These are phyloP conservation scores for Lophura nycthemera DNA, from an alignment of 2,113 vertebrate species.

Conservation along the genomic window DNA sequence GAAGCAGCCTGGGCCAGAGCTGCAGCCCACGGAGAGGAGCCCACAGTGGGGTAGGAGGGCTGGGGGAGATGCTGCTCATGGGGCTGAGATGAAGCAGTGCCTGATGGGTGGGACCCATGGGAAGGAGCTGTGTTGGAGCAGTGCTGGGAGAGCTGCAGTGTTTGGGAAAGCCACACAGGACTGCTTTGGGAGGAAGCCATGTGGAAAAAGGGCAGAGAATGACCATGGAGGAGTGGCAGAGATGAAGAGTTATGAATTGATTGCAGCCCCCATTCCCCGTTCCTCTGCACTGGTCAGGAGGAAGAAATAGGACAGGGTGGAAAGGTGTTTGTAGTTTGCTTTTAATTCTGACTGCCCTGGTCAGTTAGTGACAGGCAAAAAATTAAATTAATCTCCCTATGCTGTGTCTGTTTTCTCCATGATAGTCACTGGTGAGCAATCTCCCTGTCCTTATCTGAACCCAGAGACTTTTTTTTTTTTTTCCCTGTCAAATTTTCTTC, in stretches of 20 bases:
- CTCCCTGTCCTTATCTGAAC: not conserved
- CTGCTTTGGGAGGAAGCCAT: not conserved
- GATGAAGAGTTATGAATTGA: not conserved
- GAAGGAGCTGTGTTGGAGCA: too few species aligned
- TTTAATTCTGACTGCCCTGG: not conserved
- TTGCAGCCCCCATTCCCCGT: not conserved
- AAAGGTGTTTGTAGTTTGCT: not conserved
- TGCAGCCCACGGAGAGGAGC: too few species aligned
- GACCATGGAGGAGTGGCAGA: not conserved
- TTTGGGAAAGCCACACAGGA: too few species aligned
- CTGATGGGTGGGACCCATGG: too few species aligned
- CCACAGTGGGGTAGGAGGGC: too few species aligned
- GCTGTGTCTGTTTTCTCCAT: not conserved
- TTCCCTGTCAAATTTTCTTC: not conserved
- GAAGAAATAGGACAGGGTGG: not conserved
- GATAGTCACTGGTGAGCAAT: not conserved
- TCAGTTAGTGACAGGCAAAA: not conserved
- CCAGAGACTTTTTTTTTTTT: not conserved
- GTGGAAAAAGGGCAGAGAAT: not conserved
- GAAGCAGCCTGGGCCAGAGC: too few species aligned
- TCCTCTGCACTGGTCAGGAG: not conserved
- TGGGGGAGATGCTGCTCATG: too few species aligned
- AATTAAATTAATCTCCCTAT: not conserved
- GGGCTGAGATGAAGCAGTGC: too few species aligned
- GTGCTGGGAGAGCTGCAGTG: too few species aligned